Evolutionary conservation across 2,113 vertebrate genomes (phyloP).

Genomic region (Apodemus speciosus): DNA sequence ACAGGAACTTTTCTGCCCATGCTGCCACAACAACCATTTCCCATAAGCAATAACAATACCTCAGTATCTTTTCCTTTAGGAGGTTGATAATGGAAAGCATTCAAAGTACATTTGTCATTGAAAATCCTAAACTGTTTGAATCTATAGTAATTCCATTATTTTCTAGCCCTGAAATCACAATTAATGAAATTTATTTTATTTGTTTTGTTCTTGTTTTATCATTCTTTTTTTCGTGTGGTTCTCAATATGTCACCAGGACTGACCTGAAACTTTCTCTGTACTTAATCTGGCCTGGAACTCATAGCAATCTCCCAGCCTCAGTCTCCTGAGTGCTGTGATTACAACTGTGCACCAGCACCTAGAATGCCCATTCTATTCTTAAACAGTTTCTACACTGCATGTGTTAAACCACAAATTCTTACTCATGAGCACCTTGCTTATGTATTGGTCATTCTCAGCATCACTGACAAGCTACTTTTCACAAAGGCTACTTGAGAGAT

Average conservation of each 20-base stretch:
- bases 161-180: not conserved
- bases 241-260: not conserved
- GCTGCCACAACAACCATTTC: not conserved
- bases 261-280: not conserved
- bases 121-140: conserved; percentile 59
- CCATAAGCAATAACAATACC: conserved; percentile 71
- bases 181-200: not conserved
- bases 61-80: conserved; percentile 45
- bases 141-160: not conserved
- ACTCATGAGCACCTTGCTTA: not conserved
- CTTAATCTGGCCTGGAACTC: not conserved
- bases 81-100: conserved; percentile 60
- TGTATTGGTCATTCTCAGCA: not conserved
- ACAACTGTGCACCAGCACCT: not conserved
- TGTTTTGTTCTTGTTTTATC: not conserved
- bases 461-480: not conserved
- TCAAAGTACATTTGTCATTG: conserved; percentile 63
- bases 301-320: not conserved
- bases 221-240: not conserved
- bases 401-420: not conserved
- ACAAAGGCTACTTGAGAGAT: not conserved
- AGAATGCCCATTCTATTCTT: not conserved
- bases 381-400: not conserved
- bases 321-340: not conserved
- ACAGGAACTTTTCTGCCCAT: conserved; percentile 44